Conservation (phyloP, 2,888 invertebrate species). For the Sphaerophoria rueppellii region DNA sequence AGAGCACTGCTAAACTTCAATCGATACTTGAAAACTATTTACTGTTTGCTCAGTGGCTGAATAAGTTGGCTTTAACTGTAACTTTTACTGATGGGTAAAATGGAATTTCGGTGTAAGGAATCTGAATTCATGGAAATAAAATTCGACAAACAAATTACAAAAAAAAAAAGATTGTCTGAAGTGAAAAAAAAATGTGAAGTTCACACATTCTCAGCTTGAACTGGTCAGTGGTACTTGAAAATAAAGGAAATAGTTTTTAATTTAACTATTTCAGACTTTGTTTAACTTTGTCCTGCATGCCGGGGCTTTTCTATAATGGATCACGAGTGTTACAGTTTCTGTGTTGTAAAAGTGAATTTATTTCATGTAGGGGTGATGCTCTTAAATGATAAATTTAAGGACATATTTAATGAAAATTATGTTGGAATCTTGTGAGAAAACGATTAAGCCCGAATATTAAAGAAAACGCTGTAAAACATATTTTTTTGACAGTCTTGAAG, state of each 20-base stretch:
- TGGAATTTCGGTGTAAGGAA: constrained; percentile 56
- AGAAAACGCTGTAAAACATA: too few species aligned
- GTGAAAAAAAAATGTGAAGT: constrained; percentile 52
- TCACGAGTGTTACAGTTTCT: not conserved
- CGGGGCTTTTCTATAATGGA: constrained; percentile 3
- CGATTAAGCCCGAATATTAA: too few species aligned
- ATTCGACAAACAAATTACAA: constrained; percentile 21
- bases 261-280: not conserved
- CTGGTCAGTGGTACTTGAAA: constrained; percentile 46
- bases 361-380: not conserved
- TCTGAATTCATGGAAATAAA: constrained; percentile 38
- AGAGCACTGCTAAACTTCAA: constrained; percentile 61
- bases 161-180: constrained; percentile 7
- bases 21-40: constrained; percentile 71
- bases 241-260: constrained; percentile 19
- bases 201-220: constrained; percentile 54
- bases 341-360: constrained; percentile 1
- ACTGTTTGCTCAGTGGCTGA: constrained; percentile 59
- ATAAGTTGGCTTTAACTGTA: constrained; percentile 52
- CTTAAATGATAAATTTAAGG: too few species aligned
- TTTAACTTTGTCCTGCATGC: not conserved
- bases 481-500: too few species aligned
- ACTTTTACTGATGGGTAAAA: constrained; percentile 52
- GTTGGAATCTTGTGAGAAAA: too few species aligned
- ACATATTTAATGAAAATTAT: too few species aligned